Base-by-base conservation (phyloP, 1,140 invertebrate species). In the Mya arenaria region DNA sequence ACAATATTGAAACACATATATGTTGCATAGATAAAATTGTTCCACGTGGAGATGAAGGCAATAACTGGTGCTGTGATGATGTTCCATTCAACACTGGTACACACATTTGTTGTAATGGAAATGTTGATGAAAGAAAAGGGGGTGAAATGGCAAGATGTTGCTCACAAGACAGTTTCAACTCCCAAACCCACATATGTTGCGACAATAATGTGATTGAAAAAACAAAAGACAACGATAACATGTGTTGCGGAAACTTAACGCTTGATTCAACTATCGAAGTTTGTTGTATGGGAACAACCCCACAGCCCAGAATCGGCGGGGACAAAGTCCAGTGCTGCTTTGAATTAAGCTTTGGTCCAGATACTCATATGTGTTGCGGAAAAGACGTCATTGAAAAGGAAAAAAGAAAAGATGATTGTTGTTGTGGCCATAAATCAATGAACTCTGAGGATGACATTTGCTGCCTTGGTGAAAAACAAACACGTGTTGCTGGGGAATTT, bases 41-140 rank as follows among this genome's bases (percentile, higher is more conserved):
- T n/a, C 25, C 37, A 1, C n/a, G 55, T 1, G 36, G 60, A 23
- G 30, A 23, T 8, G 32, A 10, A 8, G 60, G 69, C 56, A 68
- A 58, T 25, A 58, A 37, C 17, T 58, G 52, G 1, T 79, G 75
- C 39, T 79, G 75, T 32, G 75, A 39, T 19, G 55, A 79, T 15
- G 60, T 8, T n/a, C 68, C 41, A 37, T 56, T 65, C 28, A 23
- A 63, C 37, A 44, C 74, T 10, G 10, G 39, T 4, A 37, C 34
- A 19, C 48, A 79, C 19, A 23, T 79, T 19, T 79, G 75, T 69
- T 79, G 75, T 79, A 65, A 79, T 25, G 63, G 52, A 28, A 6
- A 55, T 13, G 34, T 69, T 5, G 23, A 48, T 60, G 6, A 13
- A 58, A 72, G 23, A 30, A 32, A 34, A 15, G 34, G 55, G 13